Percentiles rank a stretch among this genome's conserved stretches.
Conservation (phyloP, 2,888 invertebrate genomes). For the Drosophila subquinaria region DNA sequence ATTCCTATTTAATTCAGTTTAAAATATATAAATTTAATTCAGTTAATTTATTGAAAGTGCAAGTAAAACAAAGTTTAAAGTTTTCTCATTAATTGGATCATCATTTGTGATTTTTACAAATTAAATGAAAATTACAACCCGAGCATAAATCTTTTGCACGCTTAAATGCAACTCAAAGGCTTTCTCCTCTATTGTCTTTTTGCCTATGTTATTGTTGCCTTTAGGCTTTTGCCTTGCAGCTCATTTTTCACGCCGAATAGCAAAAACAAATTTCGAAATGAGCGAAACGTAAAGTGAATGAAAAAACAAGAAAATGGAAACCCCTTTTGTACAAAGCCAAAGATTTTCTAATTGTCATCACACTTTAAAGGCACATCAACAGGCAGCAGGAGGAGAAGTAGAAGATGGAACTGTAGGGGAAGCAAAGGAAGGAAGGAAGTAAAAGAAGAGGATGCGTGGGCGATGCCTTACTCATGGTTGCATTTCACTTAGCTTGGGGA, state of each 20-base stretch:
- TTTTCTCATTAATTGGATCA: constrained; percentile 34
- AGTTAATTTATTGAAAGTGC: constrained; percentile 48
- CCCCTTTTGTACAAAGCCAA: constrained; percentile 51
- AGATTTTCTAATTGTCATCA: constrained; percentile 74
- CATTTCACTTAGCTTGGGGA: constrained; percentile 54
- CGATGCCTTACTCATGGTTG: constrained; percentile 42
- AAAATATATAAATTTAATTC: neutral
- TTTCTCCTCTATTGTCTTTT: constrained; percentile 21
- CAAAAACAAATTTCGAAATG: constrained; percentile 46
- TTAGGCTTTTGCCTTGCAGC: constrained; percentile 37
- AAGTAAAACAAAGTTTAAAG: constrained; percentile 5
- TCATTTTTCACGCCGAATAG: constrained; percentile 63
- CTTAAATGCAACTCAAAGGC: constrained; percentile 57
- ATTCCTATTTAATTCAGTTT: neutral
- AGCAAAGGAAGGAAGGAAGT: neutral
- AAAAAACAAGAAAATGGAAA: constrained; percentile 22
- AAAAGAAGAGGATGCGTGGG: neutral
- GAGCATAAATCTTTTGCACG: constrained; percentile 44
- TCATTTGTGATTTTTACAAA: constrained; percentile 23
- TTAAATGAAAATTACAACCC: constrained; percentile 35
- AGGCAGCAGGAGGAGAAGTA: neutral
- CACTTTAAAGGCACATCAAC: constrained; percentile 37
- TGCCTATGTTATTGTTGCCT: constrained; percentile 11
- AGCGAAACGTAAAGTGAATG: constrained; percentile 25
- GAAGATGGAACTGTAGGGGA: constrained; percentile 9